phyloP scores from a whole-genome alignment of 2,113 vertebrate species.

The Plotosus lineatus region DNA sequence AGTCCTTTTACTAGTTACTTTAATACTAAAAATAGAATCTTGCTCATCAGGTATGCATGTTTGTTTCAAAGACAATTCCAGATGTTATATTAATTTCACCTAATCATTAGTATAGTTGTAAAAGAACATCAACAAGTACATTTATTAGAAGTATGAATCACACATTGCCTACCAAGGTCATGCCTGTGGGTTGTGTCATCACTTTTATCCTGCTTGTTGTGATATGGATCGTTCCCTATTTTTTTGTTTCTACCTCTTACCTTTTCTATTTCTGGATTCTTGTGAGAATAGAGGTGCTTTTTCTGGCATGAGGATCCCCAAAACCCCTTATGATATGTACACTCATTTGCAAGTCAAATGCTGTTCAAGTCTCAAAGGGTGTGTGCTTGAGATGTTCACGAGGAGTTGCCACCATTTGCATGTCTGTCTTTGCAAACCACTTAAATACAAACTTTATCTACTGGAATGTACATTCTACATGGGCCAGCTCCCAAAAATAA shows the following conservation, averaged over 20 bases:
- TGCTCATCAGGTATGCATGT: background rate
- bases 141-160: background rate
- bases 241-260: constrained; percentile 57
- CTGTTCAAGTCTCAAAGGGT: background rate
- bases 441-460: background rate
- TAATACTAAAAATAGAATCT: too few relatives aligned
- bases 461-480: background rate
- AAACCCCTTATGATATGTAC: background rate
- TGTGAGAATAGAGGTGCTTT: background rate
- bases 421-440: background rate
- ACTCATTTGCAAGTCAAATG: constrained; percentile 41
- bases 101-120: background rate
- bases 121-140: background rate
- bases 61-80: background rate
- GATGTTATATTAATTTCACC: background rate
- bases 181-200: constrained; percentile 16
- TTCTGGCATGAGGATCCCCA: background rate
- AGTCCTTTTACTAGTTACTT: background rate
- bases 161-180: background rate
- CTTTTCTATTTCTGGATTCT: background rate
- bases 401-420: background rate
- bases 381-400: background rate
- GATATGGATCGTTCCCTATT: constrained; percentile 17
- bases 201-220: constrained; percentile 8
- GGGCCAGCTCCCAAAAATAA: background rate